phyloP scores from a whole-genome alignment of 2,797 vertebrate genomes.

The Paratrypauchen microcephalus region DNA sequence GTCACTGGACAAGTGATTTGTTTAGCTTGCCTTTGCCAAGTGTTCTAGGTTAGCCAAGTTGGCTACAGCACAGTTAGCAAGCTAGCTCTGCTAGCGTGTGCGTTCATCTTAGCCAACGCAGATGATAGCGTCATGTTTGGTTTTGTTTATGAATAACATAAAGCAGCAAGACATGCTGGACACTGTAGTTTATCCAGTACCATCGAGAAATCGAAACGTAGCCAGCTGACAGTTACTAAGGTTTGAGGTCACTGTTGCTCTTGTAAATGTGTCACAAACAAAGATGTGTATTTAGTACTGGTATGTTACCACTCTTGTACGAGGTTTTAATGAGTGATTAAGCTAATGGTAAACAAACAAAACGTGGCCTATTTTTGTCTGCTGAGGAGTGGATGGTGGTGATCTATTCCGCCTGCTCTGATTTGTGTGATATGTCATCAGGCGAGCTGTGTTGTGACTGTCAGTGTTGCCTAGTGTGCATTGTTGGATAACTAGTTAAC shows the following conservation, averaged over 20 bases:
- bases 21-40: conserved; percentile 57
- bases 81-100: conserved; percentile 58
- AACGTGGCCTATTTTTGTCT: conserved; percentile 45
- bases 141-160: conserved; percentile 46
- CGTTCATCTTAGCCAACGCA: conserved; percentile 60
- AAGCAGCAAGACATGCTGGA: conserved; percentile 23
- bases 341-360: conserved; percentile 47
- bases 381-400: conserved; percentile 23
- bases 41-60: conserved; percentile 53
- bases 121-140: conserved; percentile 56
- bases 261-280: conserved; percentile 25
- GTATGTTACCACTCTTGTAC: conserved; percentile 18
- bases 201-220: not conserved
- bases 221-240: conserved; percentile 3
- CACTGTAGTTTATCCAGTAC: not conserved
- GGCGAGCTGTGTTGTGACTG: conserved; percentile 6
- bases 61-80: conserved; percentile 52
- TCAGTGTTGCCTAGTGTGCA: not conserved
- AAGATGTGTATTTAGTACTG: conserved; percentile 23
- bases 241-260: conserved; percentile 18
- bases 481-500: not conserved
- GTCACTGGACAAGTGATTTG: conserved; percentile 20
- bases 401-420: conserved; percentile 17
- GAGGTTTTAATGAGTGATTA: not conserved
- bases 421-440: conserved; percentile 1